Base-by-base conservation (phyloP, 2,113 vertebrate genomes). In the Lutjanus erythropterus region DNA sequence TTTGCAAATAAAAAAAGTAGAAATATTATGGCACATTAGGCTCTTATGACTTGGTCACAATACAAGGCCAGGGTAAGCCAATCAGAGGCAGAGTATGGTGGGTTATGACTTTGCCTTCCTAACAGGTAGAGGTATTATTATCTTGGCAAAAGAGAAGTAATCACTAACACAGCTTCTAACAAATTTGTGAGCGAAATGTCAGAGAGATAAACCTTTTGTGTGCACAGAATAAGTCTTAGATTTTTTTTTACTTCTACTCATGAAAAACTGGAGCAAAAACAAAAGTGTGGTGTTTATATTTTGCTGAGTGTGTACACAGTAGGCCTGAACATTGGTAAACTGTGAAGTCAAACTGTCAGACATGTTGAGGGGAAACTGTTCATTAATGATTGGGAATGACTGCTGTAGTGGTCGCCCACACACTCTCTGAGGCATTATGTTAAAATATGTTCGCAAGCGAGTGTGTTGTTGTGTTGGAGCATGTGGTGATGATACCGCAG, bases 401-500 rank as follows among this genome's bases (percentile, higher is more conserved):
- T 35, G 35, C 12, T 39, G 44, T 27, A 15, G 67, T 39, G 14
- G 4, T 29, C 58, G 42, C 59, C 60, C 52, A 67, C 74, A 44
- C 21, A 15, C 23, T 47, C 27, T 25, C 8, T 5, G 9, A 52
- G 62, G 21, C 16, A 42, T 65, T 44, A 60, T 47, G 71, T 31
- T 64, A n/a, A 69, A 68, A 62, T 73, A 37, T 59, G 53, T 19
- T 21, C 39, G 25, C 1, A 7, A 49, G 39, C 41, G 25, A 31
- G 25, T 39, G n/a, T 66, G 74, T 49, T 68, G 42, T 29, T 31
- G 39, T 55, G 60, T 19, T 29, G 10, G 16, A 72, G 27, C 35
- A 44, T 42, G 68, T 71, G 35, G 44, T 37, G 39, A 33, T 39
- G 53, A 72, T 47, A 25, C 50, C 53, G 42, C 25, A 55, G 9